Evolutionary conservation across 2,113 vertebrate genomes (phyloP), one percentile per base, ranked within the genome.

Genomic region (Grammomys dolichurus): DNA sequence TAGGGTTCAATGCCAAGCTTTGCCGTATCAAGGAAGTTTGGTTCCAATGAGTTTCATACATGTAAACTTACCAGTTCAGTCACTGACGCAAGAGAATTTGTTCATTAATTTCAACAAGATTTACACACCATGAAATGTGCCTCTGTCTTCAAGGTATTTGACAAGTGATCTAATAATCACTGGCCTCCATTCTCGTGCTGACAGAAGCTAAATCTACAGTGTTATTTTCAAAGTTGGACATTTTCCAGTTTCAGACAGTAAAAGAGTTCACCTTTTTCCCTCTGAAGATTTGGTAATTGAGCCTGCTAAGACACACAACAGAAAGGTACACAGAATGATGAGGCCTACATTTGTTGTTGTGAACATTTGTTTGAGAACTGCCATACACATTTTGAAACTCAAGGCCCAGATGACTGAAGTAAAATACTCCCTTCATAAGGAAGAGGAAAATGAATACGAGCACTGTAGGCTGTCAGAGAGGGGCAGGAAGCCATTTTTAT

Each of bases 211-310:
- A 89, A 81, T 94, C 54, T 88, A 58, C 36, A 77, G 31, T 87
- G 17, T 28, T 86, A 40, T 81, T 60, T 89, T 89, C n/a, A 76
- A 77, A 40, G 17, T 22, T 84, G 46, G 58, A 87, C 17, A 67
- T 94, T 95, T 96, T 95, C 54, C 58, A 96, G 46, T 51, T 96
- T 96, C 40, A 91, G 36, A n/a, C 36, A 77, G 5, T 60, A 36
- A 19, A 40, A 19, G 91, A 91, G 12, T 85, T 72, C 63, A 87
- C 26, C 72, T 10, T 43, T 48, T 87, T 72, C 17, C 48, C 40
- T 87, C 65, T 80, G 65, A 87, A 63, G 24, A 67, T 87, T 91
- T 87, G 31, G 5, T 51, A 48, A 91, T 28, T 63, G 16, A 86
- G 22, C 48, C 58, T 77, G 4, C n/a, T 60, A 63, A 80, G 70